Conservation (phyloP, 2,888 invertebrate species). For the Pandemis corylana region DNA sequence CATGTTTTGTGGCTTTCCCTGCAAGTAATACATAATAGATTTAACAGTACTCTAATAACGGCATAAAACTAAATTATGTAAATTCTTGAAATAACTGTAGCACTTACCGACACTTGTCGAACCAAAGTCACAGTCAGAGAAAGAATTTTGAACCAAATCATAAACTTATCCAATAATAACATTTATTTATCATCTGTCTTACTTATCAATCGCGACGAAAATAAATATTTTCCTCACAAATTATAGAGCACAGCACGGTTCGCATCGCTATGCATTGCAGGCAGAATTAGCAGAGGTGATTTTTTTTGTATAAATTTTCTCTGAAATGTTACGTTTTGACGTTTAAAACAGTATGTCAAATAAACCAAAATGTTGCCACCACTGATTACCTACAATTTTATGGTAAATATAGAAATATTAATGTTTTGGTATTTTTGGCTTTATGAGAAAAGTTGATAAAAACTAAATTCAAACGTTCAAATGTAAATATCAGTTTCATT, state of each 20-base stretch:
- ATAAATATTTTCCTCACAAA: slow-evolving; percentile 17
- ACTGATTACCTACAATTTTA: not conserved
- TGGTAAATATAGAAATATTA: too few species aligned
- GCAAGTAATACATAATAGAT: slow-evolving; percentile 46
- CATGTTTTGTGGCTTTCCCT: slow-evolving; percentile 59
- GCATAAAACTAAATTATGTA: slow-evolving; percentile 35
- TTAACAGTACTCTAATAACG: slow-evolving; percentile 39
- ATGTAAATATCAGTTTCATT: too few species aligned
- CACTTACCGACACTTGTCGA: slow-evolving; percentile 35
- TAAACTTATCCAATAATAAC: slow-evolving; percentile 9
- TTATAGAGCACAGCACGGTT: too few species aligned
- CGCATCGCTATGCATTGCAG: too few species aligned
- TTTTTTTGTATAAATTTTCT: too few species aligned
- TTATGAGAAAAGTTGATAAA: too few species aligned
- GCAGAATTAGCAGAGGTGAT: too few species aligned
- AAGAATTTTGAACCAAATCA: slow-evolving; percentile 36
- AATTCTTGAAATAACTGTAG: slow-evolving; percentile 37
- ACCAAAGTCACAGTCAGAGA: slow-evolving; percentile 23
- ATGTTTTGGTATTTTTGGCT: too few species aligned
- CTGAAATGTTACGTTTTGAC: not conserved
- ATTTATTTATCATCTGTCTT: slow-evolving; percentile 13
- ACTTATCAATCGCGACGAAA: slow-evolving; percentile 1
- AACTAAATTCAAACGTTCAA: too few species aligned
- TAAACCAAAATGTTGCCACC: not conserved
- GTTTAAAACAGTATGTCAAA: not conserved